Evolutionary conservation across 2,113 vertebrate genomes (phyloP).

Genomic region (Rhinopomastus cyanomelas): DNA sequence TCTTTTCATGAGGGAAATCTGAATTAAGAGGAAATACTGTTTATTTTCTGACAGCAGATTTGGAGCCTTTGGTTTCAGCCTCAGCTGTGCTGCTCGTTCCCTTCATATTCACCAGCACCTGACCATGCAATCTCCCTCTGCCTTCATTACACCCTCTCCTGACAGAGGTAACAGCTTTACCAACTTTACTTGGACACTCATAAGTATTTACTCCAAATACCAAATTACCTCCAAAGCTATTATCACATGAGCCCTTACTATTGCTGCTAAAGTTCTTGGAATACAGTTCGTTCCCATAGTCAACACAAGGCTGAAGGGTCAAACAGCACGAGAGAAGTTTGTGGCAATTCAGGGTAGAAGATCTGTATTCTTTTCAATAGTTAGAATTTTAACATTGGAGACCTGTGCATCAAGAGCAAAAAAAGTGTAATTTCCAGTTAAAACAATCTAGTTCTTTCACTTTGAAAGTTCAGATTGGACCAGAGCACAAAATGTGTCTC

Average conservation of each 20-base stretch:
- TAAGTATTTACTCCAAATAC: background rate
- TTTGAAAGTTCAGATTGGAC: background rate
- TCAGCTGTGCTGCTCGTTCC: background rate
- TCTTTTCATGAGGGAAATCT: background rate
- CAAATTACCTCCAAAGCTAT: background rate
- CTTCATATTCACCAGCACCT: background rate
- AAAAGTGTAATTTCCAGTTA: background rate
- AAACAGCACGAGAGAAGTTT: background rate
- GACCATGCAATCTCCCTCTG: background rate
- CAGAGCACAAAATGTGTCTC: background rate
- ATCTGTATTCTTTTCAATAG: background rate
- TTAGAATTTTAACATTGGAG: background rate
- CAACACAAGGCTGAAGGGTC: background rate
- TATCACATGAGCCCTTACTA: background rate
- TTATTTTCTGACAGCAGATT: background rate
- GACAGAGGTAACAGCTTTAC: background rate
- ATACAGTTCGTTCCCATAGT: background rate
- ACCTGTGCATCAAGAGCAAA: background rate
- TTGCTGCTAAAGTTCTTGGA: background rate
- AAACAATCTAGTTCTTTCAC: background rate
- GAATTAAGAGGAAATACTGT: background rate
- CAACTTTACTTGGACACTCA: background rate
- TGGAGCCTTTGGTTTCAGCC: background rate
- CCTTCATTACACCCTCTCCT: background rate
- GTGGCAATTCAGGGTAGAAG: background rate